A percentile compares a stretch with the other conserved stretches of the same genome.
Conservation (phyloP, 2,797 vertebrate genomes). For the Myotis findleyi region DNA sequence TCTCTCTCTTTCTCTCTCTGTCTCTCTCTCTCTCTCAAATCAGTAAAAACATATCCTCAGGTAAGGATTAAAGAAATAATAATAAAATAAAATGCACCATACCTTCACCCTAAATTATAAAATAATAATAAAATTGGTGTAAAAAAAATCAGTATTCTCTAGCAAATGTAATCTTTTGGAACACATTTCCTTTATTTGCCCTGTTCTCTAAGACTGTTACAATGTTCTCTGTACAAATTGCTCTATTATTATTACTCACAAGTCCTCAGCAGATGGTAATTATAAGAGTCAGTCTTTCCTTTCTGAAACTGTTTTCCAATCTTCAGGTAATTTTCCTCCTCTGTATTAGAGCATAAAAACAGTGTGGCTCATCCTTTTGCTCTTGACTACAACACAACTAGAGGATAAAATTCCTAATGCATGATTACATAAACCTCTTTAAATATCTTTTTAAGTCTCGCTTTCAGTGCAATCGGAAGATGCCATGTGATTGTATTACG, state of each 20-base stretch:
- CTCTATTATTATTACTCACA: background rate
- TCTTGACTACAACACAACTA: background rate
- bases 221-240: constrained; percentile 21
- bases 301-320: constrained; percentile 28
- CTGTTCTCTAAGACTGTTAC: constrained; percentile 4
- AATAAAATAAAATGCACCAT: too few relatives aligned
- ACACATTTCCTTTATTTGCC: background rate
- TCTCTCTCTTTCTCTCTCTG: too few relatives aligned
- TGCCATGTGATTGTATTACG: background rate
- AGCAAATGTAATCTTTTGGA: constrained; percentile 33
- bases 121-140: background rate
- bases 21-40: too few relatives aligned
- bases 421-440: background rate
- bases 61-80: too few relatives aligned
- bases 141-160: constrained; percentile 25
- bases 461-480: constrained; percentile 41
- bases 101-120: too few relatives aligned
- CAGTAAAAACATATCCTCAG: too few relatives aligned
- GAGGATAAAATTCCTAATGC: constrained; percentile 27
- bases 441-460: constrained; percentile 6
- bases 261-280: constrained; percentile 2
- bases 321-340: constrained; percentile 6
- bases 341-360: background rate
- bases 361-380: background rate
- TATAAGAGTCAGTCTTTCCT: constrained; percentile 11